phyloP scores from a whole-genome alignment of 1,140 invertebrate species.

The Antheraea mylitta region DNA sequence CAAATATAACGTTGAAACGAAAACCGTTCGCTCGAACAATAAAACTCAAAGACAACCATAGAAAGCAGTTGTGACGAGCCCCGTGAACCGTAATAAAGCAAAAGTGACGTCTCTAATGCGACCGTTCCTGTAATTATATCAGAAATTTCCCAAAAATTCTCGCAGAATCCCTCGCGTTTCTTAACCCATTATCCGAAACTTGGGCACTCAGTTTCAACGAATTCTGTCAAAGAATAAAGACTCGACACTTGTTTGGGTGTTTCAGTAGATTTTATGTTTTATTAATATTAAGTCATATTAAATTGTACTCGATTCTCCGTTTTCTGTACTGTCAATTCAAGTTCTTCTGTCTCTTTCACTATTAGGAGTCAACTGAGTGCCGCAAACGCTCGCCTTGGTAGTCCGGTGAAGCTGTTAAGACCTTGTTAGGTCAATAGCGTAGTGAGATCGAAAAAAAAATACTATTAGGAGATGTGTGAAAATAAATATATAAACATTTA shows the following conservation, averaged over 20 bases:
- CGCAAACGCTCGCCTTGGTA: too few relatives aligned
- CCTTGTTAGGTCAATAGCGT: too few relatives aligned
- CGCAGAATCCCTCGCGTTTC: slow-evolving; percentile 33
- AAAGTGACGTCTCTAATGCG: slow-evolving; percentile 68
- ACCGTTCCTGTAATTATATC: slow-evolving; percentile 65
- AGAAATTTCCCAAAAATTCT: slow-evolving; percentile 67
- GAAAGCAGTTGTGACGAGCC: slow-evolving; percentile 34
- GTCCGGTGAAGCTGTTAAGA: too few relatives aligned
- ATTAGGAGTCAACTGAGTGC: too few relatives aligned
- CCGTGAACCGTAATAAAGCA: slow-evolving; percentile 53
- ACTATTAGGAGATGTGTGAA: too few relatives aligned
- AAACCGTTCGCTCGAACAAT: background rate
- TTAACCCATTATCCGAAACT: slow-evolving; percentile 68
- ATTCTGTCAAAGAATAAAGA: background rate
- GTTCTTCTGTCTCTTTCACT: too few relatives aligned
- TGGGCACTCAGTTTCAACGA: slow-evolving; percentile 59
- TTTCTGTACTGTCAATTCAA: too few relatives aligned
- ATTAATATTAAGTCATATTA: background rate
- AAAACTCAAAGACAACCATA: slow-evolving; percentile 8
- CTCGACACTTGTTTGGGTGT: background rate
- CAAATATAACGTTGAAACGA: background rate
- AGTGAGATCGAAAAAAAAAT: too few relatives aligned
- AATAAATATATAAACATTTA: too few relatives aligned
- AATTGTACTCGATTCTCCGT: too few relatives aligned
- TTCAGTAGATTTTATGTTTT: slow-evolving; percentile 12